Base-by-base conservation (phyloP, 2,113 vertebrate species). In the Brachirus orientalis region DNA sequence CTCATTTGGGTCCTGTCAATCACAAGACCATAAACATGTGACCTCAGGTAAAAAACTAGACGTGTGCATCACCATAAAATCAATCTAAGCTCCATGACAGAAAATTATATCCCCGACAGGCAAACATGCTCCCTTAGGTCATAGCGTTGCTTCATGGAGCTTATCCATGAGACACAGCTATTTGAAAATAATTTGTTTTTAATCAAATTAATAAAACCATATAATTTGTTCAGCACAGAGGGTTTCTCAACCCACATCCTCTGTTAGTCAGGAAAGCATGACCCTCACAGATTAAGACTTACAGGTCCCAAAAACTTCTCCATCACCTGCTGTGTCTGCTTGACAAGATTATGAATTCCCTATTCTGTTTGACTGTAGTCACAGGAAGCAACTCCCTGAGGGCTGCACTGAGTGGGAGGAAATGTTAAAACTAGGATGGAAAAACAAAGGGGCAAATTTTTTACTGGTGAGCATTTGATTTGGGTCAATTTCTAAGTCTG, bases 1-100 rank as follows among this genome's bases (percentile, higher is more conserved):
- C 90, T 95, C 83, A 90, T 93, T 88, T 91, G 94, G 74, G 90
- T 92, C 87, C 96, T 98, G 90, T 60, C 66, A 90, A 92, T 87
- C 59, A 72, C 63, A 72, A 57, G 51, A 83, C 48, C 69, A 80
- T 77, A 76, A 85, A 86, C 56, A 82, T 10, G 75, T 84, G 80
- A 91, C 68, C 72, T 88, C 82, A 86, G 58, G 47, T 53, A 45
- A 82, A 82, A 8, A 54, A 48, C 71, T 58, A 71, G 10, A 36
- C 22, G 62, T 58, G 72, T n/a, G 17, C 14, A 66, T 65, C 78
- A 54, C 37, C 64, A 46, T 82, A 72, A 82, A 89, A 90, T 89
- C 67, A 46, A 65, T 69, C 80, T 62, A 75, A 74, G 53, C 28
- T 5, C 11, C 33, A 51, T 48, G 36, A 59, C 37, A 76, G 63